A percentile compares a stretch with the other conserved stretches of the same genome.
phyloP scores from a whole-genome alignment of 2,113 vertebrate genomes.

The Toxotes chatareus region DNA sequence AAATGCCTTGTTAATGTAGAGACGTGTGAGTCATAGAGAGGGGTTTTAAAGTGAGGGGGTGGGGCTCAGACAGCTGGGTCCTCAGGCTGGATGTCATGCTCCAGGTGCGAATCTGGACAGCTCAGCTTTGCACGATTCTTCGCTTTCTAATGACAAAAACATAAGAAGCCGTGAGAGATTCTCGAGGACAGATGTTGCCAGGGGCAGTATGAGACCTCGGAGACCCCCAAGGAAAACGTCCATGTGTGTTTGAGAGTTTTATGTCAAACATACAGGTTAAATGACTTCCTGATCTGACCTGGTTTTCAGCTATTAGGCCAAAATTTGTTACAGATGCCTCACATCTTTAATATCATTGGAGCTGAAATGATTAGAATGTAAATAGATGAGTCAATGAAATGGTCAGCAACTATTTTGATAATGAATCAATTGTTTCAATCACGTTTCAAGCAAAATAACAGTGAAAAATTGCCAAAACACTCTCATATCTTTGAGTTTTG shows the following conservation, averaged over 20 bases:
- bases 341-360: background rate
- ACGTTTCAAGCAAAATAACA: too few species aligned
- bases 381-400: background rate
- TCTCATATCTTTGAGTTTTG: too few species aligned
- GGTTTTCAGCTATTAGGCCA: background rate
- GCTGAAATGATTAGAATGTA: background rate
- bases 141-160: constrained; percentile 46
- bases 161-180: background rate
- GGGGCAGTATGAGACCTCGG: constrained; percentile 3
- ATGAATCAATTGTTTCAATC: too few species aligned
- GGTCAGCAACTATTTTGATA: background rate
- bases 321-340: too few species aligned
- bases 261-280: too few species aligned
- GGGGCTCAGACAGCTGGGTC: constrained; percentile 42
- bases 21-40: constrained; percentile 51
- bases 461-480: too few species aligned
- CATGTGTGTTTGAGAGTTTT: background rate
- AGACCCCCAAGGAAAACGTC: background rate
- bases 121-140: constrained; percentile 36
- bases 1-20: constrained; percentile 16
- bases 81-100: constrained; percentile 9
- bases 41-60: background rate
- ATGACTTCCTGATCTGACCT: background rate
- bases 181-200: constrained; percentile 47
- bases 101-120: constrained; percentile 48